Evolutionary conservation across 2,113 vertebrate species (phyloP), one percentile per base, ranked within the genome.

Genomic region (Calonectris borealis): DNA sequence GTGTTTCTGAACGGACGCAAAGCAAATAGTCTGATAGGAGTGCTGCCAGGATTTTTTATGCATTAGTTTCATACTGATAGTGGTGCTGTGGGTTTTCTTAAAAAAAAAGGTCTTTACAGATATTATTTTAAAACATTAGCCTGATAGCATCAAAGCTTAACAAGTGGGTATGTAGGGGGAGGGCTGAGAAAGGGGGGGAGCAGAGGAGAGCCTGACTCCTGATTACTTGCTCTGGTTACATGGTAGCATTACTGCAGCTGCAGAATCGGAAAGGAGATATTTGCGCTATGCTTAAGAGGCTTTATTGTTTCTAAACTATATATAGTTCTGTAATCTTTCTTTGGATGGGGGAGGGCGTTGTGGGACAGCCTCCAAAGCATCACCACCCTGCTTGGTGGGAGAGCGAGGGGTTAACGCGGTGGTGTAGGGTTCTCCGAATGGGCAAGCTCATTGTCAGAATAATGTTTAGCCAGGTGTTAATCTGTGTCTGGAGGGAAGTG

Each of bases 381-480:
- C 42, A 4, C 91, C 44, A 9, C 48, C 51, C 77, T 38, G 81
- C 44, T 36, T 7, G 94, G 48, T n/a, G 52, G 90, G 97, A 72
- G 80, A 79, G 82, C 34, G 8, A 92, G 86, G 96, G 96, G 96
- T 97, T 98, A 97, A 98, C 52, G 40, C 31, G 21, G 75, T 73
- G 64, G 52, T 38, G 80, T 44, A n/a, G 79, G 60, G 71, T 85
- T 97, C 96, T 89, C 69, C 11, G n/a, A 49, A 57, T 4, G 92
- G 91, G 86, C 90, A 54, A 19, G 91, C 91, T 94, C 95, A 60
- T 96, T 98, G 97, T 98, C 97, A 98, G 95, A 98, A 96, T 97
- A 91, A 98, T 98, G 97, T 98, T 98, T 98, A 98, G 96, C 98
- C 98, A 98, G 98, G 98, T 98, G 98, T 98, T 98, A 98, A 98